Evolutionary conservation across 2,888 invertebrate species (phyloP).

Genomic region (Apodemia mormo): DNA sequence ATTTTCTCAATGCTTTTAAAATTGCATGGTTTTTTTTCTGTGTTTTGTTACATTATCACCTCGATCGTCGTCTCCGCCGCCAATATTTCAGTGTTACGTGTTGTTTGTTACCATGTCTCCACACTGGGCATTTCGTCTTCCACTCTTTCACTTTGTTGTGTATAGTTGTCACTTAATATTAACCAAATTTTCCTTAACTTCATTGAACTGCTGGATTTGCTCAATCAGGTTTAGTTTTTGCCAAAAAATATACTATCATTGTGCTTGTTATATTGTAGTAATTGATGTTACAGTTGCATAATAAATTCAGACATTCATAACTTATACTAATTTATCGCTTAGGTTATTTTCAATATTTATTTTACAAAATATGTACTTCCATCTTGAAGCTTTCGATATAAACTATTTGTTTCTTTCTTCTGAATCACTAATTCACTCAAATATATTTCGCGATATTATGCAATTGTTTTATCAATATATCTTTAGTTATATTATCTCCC

Average conservation of each 20-base stretch:
- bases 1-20: neutral
- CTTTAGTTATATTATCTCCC: constrained; percentile 42
- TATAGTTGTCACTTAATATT: constrained; percentile 52
- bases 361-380: too few relatives aligned
- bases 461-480: constrained; percentile 32
- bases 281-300: constrained; percentile 8
- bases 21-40: neutral
- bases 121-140: constrained; percentile 71
- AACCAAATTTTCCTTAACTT: constrained; percentile 28
- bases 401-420: neutral
- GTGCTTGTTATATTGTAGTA: constrained; percentile 15
- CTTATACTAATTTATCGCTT: neutral
- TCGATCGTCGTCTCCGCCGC: neutral
- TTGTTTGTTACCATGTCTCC: constrained; percentile 63
- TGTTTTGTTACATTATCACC: neutral
- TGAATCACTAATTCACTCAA: neutral
- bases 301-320: neutral
- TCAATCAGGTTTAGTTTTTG: constrained; percentile 23
- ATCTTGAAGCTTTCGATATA: neutral
- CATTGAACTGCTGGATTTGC: constrained; percentile 20
- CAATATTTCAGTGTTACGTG: constrained; percentile 25
- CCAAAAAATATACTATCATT: constrained; percentile 17
- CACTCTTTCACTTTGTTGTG: constrained; percentile 66
- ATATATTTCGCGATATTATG: constrained; percentile 16
- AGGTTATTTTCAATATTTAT: too few relatives aligned